Percentiles rank a stretch among this genome's conserved stretches.
Evolutionary conservation across 2,888 invertebrate genomes (phyloP).

Genomic region (Dasysyrphus albostriatus): DNA sequence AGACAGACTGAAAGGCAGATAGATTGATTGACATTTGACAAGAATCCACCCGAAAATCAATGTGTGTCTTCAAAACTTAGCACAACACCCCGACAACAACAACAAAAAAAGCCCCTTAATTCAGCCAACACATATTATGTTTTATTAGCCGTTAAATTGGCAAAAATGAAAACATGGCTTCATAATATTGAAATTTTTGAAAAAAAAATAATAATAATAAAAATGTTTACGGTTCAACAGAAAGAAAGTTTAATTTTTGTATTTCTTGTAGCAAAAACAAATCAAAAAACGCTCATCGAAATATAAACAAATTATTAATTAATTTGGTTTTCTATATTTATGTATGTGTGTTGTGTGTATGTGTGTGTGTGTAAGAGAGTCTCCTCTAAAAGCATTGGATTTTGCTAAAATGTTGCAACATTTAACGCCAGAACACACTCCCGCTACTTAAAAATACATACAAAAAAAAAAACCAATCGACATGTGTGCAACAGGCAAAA

Average conservation of each 20-base stretch:
- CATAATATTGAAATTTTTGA: neutral
- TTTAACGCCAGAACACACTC: conserved; percentile 56
- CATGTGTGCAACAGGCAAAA: conserved; percentile 42
- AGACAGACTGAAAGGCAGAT: neutral
- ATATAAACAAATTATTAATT: conserved; percentile 74
- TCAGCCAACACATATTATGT: conserved; percentile 49
- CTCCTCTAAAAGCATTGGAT: conserved; percentile 1
- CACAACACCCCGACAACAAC: neutral
- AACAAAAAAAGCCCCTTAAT: conserved; percentile 8
- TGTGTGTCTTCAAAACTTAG: neutral
- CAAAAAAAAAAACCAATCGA: conserved; percentile 21
- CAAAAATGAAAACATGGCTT: conserved; percentile 33
- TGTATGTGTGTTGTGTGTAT: conserved; percentile 32
- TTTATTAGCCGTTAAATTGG: conserved; percentile 54
- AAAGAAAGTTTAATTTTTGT: conserved; percentile 25
- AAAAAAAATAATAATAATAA: neutral
- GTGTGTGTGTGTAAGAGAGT: neutral
- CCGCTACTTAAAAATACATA: conserved; percentile 4
- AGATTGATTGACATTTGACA: conserved; percentile 68
- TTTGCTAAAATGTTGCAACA: conserved; percentile 56
- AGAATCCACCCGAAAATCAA: conserved; percentile 29
- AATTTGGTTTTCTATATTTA: conserved; percentile 32
- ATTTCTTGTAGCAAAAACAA: conserved; percentile 55
- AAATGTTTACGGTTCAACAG: neutral
- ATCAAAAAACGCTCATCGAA: conserved; percentile 51